A percentile compares a stretch with the other conserved stretches of the same genome.
Conservation (phyloP, 2,888 invertebrate species). For the Ischnus inquisitorius region DNA sequence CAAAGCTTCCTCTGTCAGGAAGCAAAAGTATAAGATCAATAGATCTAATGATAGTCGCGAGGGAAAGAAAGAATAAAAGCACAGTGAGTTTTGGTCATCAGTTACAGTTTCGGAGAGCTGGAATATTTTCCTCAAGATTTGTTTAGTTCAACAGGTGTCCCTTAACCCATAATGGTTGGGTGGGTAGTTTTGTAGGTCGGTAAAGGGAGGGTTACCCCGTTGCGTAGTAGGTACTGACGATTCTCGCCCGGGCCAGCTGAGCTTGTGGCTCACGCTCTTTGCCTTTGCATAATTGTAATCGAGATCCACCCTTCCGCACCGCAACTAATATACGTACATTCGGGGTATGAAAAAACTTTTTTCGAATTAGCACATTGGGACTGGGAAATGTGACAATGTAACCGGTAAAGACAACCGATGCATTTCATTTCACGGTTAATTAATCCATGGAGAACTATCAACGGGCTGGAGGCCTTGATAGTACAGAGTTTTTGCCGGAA, state of each 20-base stretch:
- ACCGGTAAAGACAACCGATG: neutral
- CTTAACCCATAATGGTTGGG: constrained; percentile 15
- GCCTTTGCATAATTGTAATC: constrained; percentile 30
- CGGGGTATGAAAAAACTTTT: neutral
- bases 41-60: no score
- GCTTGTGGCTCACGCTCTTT: constrained; percentile 12
- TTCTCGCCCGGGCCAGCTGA: constrained; percentile 7
- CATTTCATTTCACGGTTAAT: neutral
- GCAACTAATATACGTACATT: neutral
- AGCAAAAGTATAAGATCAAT: no score
- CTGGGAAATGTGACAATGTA: neutral
- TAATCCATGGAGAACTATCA: neutral
- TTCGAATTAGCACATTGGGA: constrained; percentile 3
- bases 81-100: no score
- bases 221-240: constrained; percentile 11
- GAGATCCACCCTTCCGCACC: neutral
- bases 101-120: neutral
- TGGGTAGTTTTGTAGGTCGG: constrained; percentile 7
- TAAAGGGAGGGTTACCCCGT: neutral
- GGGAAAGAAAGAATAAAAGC: no score
- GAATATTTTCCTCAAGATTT: constrained; percentile 35
- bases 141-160: constrained; percentile 50
- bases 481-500: neutral
- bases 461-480: neutral
- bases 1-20: no score